Percentiles rank a stretch among this genome's conserved stretches.
These are phyloP conservation scores for Aegithalos caudatus DNA, from an alignment of 2,113 vertebrate species.

Conservation along the genomic window DNA sequence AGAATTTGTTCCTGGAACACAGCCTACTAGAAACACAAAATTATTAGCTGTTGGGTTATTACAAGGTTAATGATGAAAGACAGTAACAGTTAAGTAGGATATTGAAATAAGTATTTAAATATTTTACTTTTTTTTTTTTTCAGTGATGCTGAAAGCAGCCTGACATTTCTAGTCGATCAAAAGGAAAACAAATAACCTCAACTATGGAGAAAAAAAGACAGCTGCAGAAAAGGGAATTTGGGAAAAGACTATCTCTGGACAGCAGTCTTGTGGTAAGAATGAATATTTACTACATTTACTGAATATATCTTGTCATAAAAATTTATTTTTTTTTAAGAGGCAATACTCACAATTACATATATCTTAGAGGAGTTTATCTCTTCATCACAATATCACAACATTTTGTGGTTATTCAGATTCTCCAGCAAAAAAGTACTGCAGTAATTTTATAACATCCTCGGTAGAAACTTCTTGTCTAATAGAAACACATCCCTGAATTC, in stretches of 20 bases:
- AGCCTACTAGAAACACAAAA: constrained; percentile 30
- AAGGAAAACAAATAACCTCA: constrained; percentile 66
- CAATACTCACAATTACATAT: neutral
- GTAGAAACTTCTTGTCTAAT: neutral
- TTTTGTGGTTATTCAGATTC: constrained; percentile 7
- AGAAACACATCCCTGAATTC: neutral
- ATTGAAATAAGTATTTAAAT: constrained; percentile 48
- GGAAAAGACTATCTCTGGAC: constrained; percentile 82
- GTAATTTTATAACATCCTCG: constrained; percentile 32
- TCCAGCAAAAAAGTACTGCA: constrained; percentile 19
- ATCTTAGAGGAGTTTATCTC: neutral
- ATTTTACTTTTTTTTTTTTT: neutral
- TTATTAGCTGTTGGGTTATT: constrained; percentile 53
- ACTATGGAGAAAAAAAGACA: constrained; percentile 78
- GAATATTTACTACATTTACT: constrained; percentile 53
- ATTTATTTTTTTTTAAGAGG: constrained; percentile 21
- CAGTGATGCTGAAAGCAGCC: constrained; percentile 61
- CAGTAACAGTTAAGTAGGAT: constrained; percentile 21
- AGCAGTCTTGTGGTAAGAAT: constrained; percentile 84
- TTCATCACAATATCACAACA: constrained; percentile 3
- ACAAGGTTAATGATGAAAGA: constrained; percentile 57
- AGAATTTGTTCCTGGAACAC: constrained; percentile 35
- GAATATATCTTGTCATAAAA: constrained; percentile 47
- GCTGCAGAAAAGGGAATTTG: constrained; percentile 76
- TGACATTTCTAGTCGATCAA: constrained; percentile 46